Evolutionary conservation across 2,797 vertebrate genomes (phyloP).

Genomic region (Scomberomorus guttatus): DNA sequence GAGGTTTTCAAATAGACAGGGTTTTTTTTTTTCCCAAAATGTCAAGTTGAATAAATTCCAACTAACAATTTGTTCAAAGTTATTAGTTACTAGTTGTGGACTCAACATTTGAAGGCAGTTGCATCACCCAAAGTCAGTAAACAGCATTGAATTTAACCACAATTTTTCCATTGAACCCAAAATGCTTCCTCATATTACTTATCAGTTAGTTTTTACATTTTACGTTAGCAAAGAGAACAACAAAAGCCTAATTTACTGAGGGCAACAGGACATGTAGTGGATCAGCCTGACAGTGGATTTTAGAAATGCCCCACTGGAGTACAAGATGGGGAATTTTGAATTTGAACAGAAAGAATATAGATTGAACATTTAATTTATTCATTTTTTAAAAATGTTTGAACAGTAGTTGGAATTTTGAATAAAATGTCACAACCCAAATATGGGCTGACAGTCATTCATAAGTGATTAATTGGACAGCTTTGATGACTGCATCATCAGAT

Average conservation of each 20-base stretch:
- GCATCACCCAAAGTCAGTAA: background rate
- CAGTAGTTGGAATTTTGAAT: background rate
- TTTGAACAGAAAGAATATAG: background rate
- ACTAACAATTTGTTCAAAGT: no score
- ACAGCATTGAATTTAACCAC: background rate
- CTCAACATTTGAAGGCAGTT: no score
- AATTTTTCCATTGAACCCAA: no score
- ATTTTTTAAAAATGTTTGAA: no score
- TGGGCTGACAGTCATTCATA: conserved; percentile 7
- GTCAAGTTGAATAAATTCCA: no score
- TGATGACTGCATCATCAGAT: background rate
- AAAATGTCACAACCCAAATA: conserved; percentile 6
- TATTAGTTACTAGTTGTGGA: no score
- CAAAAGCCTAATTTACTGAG: background rate
- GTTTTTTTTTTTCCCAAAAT: no score
- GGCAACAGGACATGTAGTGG: background rate
- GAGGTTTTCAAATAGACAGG: no score
- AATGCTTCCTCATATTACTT: no score
- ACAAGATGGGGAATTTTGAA: background rate
- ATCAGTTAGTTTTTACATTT: no score
- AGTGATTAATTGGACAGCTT: no score
- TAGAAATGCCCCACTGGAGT: background rate
- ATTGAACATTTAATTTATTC: no score
- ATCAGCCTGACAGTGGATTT: background rate
- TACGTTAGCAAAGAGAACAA: background rate